phyloP scores from a whole-genome alignment of 1,140 invertebrate genomes.

The Cotesia vestalis region DNA sequence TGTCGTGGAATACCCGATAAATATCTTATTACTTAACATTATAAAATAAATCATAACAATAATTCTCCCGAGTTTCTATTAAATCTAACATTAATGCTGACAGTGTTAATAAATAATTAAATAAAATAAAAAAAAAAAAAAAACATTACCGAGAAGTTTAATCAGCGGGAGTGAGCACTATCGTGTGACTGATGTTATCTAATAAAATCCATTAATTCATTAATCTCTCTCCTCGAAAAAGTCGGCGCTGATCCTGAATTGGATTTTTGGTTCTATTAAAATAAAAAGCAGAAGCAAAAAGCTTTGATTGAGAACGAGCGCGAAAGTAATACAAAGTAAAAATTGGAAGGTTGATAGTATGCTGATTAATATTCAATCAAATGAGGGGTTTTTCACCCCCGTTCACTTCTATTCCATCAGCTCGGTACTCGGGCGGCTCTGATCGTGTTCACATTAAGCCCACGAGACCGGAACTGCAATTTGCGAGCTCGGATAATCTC shows the following conservation, averaged over 20 bases:
- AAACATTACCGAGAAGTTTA: not conserved
- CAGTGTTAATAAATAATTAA: too few species aligned
- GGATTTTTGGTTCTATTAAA: too few species aligned
- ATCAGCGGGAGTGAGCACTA: not conserved
- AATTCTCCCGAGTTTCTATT: too few species aligned
- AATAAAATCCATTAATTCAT: not conserved
- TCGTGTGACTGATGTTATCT: not conserved
- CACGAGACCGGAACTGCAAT: conserved; percentile 39
- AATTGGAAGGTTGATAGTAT: not conserved
- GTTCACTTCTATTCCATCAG: not conserved
- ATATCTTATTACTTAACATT: too few species aligned
- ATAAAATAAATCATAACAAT: too few species aligned
- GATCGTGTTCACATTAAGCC: conserved; percentile 33
- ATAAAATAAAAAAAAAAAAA: not conserved
- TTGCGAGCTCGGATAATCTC: conserved; percentile 34
- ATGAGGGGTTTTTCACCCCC: conserved; percentile 10
- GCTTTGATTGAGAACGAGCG: not conserved
- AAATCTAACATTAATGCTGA: too few species aligned
- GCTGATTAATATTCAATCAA: conserved; percentile 31
- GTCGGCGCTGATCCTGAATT: too few species aligned
- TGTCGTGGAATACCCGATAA: too few species aligned
- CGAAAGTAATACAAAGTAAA: not conserved
- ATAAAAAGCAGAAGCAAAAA: not conserved
- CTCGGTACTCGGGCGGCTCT: not conserved
- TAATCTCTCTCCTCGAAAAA: too few species aligned